phyloP scores from a whole-genome alignment of 1,140 invertebrate species.

The Leguminivora glycinivorella region DNA sequence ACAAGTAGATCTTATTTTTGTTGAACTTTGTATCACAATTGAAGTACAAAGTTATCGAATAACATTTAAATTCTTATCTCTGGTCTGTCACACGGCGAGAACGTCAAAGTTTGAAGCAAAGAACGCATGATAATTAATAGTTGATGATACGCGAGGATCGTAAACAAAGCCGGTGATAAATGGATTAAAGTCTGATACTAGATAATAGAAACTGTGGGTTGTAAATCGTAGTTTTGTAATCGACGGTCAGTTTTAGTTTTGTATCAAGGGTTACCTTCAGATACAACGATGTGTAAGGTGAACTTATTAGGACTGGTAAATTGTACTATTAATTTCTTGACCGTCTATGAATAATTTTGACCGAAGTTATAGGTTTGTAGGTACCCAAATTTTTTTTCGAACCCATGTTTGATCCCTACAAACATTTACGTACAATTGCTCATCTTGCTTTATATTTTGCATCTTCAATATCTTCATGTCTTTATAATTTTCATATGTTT shows the following conservation, averaged over 20 bases:
- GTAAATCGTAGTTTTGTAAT: slow-evolving; percentile 72
- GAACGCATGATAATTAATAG: slow-evolving; percentile 78
- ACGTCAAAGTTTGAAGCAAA: slow-evolving; percentile 78
- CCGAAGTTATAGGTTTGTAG: not conserved
- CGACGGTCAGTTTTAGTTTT: slow-evolving; percentile 50
- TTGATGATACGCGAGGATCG: slow-evolving; percentile 75
- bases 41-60: slow-evolving; percentile 61
- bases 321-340: not conserved
- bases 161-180: slow-evolving; percentile 78
- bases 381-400: slow-evolving; percentile 26
- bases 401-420: too few relatives aligned
- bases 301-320: not conserved
- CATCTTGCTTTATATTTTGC: too few relatives aligned
- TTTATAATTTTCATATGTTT: too few relatives aligned
- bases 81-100: slow-evolving; percentile 74
- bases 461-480: too few relatives aligned
- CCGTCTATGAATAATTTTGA: too few relatives aligned
- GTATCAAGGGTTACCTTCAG: not conserved
- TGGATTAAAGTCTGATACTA: slow-evolving; percentile 75
- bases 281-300: slow-evolving; percentile 2
- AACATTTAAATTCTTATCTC: slow-evolving; percentile 78
- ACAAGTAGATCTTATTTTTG: slow-evolving; percentile 43
- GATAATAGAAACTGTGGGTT: slow-evolving; percentile 70
- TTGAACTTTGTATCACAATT: slow-evolving; percentile 34
- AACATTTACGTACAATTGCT: too few relatives aligned